Conservation (phyloP, 2,797 vertebrate genomes). For the Crypturellus tataupa region DNA sequence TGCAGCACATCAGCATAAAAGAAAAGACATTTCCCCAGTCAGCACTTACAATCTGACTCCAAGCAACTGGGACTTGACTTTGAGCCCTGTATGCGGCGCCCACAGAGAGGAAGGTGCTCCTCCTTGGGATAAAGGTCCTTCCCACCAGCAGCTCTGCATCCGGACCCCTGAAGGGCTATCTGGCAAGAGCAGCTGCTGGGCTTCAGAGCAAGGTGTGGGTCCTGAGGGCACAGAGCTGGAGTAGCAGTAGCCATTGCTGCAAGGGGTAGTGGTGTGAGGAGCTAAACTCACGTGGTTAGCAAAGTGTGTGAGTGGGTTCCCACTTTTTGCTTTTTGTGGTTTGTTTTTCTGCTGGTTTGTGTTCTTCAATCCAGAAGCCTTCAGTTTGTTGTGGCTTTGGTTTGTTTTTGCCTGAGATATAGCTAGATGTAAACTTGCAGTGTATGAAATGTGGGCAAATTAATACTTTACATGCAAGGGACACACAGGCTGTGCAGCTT, state of each 20-base stretch:
- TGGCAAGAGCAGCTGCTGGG: not conserved
- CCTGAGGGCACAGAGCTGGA: not conserved
- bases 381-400: not conserved
- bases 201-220: not conserved
- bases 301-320: not conserved
- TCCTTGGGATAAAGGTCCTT: not conserved
- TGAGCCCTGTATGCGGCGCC: not conserved
- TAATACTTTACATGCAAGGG: not conserved
- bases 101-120: not conserved
- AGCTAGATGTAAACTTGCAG: not conserved
- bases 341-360: not conserved
- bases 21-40: not conserved
- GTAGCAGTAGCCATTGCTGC: not conserved
- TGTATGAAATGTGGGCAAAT: not conserved
- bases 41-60: not conserved
- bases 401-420: not conserved
- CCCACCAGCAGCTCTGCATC: not conserved
- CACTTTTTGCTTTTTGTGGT: not conserved
- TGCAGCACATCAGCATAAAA: not conserved
- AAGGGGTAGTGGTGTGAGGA: not conserved
- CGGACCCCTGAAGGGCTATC: not conserved
- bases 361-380: not conserved
- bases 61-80: not conserved
- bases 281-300: fast-evolving
- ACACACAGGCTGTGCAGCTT: not conserved